Percentiles rank a stretch among this genome's conserved stretches.
Conservation (phyloP, 1,140 invertebrate species). For the Drosophila busckii region DNA sequence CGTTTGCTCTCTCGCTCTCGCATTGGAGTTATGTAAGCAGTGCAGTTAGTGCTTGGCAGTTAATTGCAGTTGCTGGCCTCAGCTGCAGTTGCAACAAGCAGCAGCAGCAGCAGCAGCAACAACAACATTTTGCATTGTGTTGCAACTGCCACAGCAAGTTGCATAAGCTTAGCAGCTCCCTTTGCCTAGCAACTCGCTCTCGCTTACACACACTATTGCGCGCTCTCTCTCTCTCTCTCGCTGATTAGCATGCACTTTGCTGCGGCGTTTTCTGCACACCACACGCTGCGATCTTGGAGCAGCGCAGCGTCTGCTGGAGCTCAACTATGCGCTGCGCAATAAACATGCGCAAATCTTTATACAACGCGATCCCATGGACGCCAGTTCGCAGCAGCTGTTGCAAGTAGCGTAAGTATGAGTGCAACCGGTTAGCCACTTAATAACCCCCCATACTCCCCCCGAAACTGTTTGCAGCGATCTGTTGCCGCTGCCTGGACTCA, state of each 20-base stretch:
- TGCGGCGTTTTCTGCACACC: slow-evolving; percentile 77
- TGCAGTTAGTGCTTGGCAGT: too few relatives aligned
- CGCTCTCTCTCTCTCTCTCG: neutral
- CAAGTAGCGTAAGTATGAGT: slow-evolving; percentile 80
- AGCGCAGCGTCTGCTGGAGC: slow-evolving; percentile 82
- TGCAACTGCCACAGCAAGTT: slow-evolving; percentile 17
- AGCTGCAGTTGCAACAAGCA: too few relatives aligned
- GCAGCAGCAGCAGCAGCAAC: too few relatives aligned
- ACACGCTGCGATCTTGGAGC: slow-evolving; percentile 80
- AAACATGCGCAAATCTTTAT: slow-evolving; percentile 84
- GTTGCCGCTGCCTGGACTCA: slow-evolving; percentile 81
- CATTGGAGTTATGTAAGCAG: too few relatives aligned
- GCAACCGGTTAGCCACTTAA: slow-evolving; percentile 19
- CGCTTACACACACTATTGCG: too few relatives aligned
- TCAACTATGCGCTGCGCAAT: slow-evolving; percentile 83
- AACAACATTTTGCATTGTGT: too few relatives aligned
- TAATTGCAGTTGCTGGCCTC: too few relatives aligned
- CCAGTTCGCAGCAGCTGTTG: slow-evolving; percentile 81
- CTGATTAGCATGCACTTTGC: slow-evolving; percentile 39
- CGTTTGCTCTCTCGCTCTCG: too few relatives aligned
- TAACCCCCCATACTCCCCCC: too few relatives aligned
- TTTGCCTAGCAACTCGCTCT: too few relatives aligned
- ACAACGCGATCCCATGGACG: slow-evolving; percentile 82
- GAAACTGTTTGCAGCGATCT: slow-evolving; percentile 79
- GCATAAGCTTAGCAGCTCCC: slow-evolving; percentile 41